These are phyloP conservation scores for Pseudomyrmex dendroicus DNA, from an alignment of 1,140 invertebrate genomes.

Conservation along the genomic window DNA sequence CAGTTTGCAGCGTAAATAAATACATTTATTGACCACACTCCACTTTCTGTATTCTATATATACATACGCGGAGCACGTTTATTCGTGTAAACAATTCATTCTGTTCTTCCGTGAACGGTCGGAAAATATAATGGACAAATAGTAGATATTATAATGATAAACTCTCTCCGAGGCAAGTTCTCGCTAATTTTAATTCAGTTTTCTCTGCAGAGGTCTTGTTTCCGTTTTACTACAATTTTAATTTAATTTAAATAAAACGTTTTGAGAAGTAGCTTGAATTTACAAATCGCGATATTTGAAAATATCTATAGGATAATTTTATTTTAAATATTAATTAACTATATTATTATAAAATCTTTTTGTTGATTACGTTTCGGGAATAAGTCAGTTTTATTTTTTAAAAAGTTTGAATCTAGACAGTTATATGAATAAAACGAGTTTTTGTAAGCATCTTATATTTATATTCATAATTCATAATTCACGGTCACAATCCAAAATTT, in stretches of 20 bases:
- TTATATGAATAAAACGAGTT: too few species aligned
- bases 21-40: conserved; percentile 52
- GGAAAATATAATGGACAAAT: conserved; percentile 30
- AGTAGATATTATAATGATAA: conserved; percentile 33
- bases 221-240: background rate
- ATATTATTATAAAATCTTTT: background rate
- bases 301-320: background rate
- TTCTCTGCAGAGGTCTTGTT: background rate
- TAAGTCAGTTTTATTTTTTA: conserved; percentile 5
- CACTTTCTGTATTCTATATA: conserved; percentile 18
- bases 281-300: background rate
- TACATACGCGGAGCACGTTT: background rate
- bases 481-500: too few species aligned
- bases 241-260: background rate
- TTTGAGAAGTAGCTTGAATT: too few species aligned
- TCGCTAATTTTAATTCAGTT: conserved; percentile 19
- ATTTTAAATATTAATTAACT: background rate
- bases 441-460: too few species aligned
- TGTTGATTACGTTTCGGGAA: background rate
- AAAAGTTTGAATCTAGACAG: background rate
- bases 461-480: too few species aligned
- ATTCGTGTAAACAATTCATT: conserved; percentile 39
- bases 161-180: background rate
- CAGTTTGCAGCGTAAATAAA: conserved; percentile 47
- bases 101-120: background rate